Base-by-base conservation (phyloP, 1,140 invertebrate species). In the Acyrthosiphon pisum region DNA sequence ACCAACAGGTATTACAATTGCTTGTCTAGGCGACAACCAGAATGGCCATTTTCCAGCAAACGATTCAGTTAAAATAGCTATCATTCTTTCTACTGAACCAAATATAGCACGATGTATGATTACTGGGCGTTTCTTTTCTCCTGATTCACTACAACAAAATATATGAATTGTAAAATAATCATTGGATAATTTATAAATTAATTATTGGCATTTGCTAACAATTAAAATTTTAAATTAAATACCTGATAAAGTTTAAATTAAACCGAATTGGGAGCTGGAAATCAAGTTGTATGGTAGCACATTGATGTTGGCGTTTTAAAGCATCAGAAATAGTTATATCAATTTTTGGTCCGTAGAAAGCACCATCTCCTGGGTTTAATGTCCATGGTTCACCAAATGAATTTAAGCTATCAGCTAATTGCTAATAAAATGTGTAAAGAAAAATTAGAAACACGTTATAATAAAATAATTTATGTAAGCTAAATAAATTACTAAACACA, bases 261-360 rank as follows among this genome's bases (percentile, higher is more conserved):
- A 99, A 99, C 94, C 98, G 96, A 94, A 97, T 97, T 0, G 99
- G 99, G 93, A 99, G 95, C 95, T 99, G 99, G 95, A 99, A 99
- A 96, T 99, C 99, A 37, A 99, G 95, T 95, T 99, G 99, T 95
- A 99, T 99, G 18, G 99, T 99, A 76, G 99, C 99, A 95, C 99
- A 99, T 95, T 99, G 99, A 96, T 98, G 97, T 0, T 97, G 95
- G 76, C 99, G 96, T 94, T 97, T 97, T 84, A 99, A 95, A 0
- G 99, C 99, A 96, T 99, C 99, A 95, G 96, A 97, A 94, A 99
- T 98, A 1, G 98, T 99, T 94, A 99, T 99, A 95, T 99, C 99
- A 95, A 99, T 99, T 96, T 99, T 99, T 14, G 99, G 99, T 0
- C 99, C 99, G 96, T 99, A 99, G 95, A 99, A 99, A 3, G 99